These are phyloP conservation scores for Andrena camellia DNA, from an alignment of 2,888 invertebrate genomes.

Conservation along the genomic window DNA sequence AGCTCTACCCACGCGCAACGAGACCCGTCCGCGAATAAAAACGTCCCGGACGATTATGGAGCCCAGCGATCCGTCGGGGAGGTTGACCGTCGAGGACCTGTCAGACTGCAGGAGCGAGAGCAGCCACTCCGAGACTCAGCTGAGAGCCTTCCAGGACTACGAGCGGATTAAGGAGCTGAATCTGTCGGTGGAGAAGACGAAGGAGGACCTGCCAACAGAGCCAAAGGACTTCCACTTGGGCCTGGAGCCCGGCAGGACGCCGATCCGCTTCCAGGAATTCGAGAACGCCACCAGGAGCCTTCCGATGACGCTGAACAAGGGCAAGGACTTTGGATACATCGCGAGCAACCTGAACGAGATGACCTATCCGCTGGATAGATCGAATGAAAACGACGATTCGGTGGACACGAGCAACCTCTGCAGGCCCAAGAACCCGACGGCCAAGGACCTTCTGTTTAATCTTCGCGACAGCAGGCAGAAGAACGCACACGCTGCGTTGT, in stretches of 20 bases:
- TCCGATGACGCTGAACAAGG: conserved; percentile 70
- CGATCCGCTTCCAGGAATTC: conserved; percentile 70
- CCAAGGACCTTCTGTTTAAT: conserved; percentile 76
- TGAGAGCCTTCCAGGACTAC: conserved; percentile 77
- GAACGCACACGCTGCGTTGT: conserved; percentile 58
- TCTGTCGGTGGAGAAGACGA: conserved; percentile 70
- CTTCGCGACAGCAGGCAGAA: conserved; percentile 70
- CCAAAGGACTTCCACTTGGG: conserved; percentile 70
- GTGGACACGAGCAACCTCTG: conserved; percentile 68
- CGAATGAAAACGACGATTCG: conserved; percentile 69
- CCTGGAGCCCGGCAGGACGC: conserved; percentile 46
- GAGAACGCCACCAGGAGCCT: conserved; percentile 68
- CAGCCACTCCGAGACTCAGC: conserved; percentile 76
- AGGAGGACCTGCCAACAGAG: conserved; percentile 59
- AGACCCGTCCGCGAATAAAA: background rate
- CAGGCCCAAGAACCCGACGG: conserved; percentile 70
- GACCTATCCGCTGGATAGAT: conserved; percentile 70
- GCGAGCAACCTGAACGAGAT: conserved; percentile 59
- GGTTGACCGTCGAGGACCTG: conserved; percentile 71
- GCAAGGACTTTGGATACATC: conserved; percentile 72
- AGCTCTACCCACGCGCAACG: background rate
- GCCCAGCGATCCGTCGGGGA: conserved; percentile 72
- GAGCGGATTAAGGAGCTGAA: conserved; percentile 76
- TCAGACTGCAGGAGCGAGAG: conserved; percentile 77
- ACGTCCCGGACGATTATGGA: conserved; percentile 70